Evolutionary conservation across 2,113 vertebrate species (phyloP).

Genomic region (Corvus cornix): DNA sequence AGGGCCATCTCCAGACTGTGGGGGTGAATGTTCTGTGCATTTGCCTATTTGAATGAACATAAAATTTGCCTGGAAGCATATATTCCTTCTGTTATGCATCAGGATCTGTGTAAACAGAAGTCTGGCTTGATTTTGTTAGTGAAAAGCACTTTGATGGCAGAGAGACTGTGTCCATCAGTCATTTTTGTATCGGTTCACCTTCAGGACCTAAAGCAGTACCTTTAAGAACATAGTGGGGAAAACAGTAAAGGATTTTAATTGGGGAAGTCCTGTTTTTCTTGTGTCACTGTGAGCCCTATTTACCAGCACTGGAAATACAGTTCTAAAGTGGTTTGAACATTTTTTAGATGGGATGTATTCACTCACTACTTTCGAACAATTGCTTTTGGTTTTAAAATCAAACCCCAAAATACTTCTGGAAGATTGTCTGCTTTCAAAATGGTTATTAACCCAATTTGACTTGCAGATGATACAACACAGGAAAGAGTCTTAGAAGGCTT

Average conservation of each 20-base stretch:
- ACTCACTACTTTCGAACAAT: rapidly evolving
- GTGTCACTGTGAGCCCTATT: background rate
- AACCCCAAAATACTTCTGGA: background rate
- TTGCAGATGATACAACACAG: background rate
- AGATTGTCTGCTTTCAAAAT: background rate
- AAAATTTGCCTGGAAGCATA: background rate
- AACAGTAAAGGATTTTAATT: background rate
- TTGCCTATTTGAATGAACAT: background rate
- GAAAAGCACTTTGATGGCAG: background rate
- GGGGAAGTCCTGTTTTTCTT: background rate
- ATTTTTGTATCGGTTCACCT: background rate
- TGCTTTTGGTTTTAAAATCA: background rate
- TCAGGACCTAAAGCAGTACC: background rate
- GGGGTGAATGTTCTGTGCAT: background rate
- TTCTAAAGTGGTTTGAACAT: background rate
- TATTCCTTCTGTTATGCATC: background rate
- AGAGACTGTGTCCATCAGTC: background rate
- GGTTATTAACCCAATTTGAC: background rate
- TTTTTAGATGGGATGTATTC: background rate
- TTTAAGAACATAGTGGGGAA: background rate
- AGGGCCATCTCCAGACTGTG: background rate
- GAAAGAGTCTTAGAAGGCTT: background rate
- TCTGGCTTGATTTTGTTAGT: background rate
- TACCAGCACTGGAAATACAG: background rate
- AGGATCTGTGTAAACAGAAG: background rate